Percentiles rank a stretch among this genome's conserved stretches.
phyloP scores from a whole-genome alignment of 1,140 invertebrate species.

The Sycobia sp. region DNA sequence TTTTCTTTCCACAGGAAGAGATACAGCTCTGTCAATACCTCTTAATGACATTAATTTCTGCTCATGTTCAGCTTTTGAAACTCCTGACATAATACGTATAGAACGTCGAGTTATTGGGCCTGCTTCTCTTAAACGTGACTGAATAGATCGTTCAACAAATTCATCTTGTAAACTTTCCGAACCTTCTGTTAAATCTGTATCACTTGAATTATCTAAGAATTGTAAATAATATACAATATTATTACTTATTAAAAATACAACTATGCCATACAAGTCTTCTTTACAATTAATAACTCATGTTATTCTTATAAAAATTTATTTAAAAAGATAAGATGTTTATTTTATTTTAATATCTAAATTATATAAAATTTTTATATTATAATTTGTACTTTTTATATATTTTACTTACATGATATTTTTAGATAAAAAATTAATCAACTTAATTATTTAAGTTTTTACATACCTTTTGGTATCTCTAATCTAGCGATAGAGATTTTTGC shows the following conservation, averaged over 20 bases:
- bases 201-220: slow-evolving; percentile 40
- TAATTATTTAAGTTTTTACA: neutral
- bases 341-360: too few species aligned
- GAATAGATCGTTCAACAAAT: slow-evolving; percentile 41
- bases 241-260: too few species aligned
- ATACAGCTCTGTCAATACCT: slow-evolving; percentile 51
- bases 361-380: neutral
- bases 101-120: slow-evolving; percentile 45
- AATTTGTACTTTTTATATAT: too few species aligned
- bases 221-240: neutral
- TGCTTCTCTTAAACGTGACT: slow-evolving; percentile 44
- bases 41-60: slow-evolving; percentile 41
- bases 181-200: slow-evolving; percentile 37
- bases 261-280: too few species aligned
- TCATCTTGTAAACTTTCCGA: slow-evolving; percentile 39
- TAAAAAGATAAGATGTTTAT: too few species aligned
- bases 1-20: slow-evolving; percentile 52
- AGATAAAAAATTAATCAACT: too few species aligned
- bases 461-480: slow-evolving; percentile 45
- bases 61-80: slow-evolving; percentile 46
- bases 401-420: too few species aligned
- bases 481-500: slow-evolving; percentile 46
- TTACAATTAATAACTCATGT: too few species aligned
- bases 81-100: slow-evolving; percentile 41
- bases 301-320: neutral